Evolutionary conservation across 1,140 invertebrate genomes (phyloP), one percentile per base, ranked within the genome.

Genomic region (Pogonomyrmex californicus): DNA sequence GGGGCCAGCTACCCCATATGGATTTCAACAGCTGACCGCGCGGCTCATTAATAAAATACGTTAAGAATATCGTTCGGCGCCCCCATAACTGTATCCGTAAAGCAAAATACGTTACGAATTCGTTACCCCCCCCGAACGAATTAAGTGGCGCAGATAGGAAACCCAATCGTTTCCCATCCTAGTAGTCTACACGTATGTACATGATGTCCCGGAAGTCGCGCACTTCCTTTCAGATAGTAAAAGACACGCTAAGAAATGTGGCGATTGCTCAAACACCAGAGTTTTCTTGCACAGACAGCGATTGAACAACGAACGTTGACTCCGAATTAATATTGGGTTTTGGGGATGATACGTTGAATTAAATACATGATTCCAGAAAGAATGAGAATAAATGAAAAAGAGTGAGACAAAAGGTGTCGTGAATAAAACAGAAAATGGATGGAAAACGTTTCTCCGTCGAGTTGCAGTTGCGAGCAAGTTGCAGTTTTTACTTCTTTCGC

Each of bases 1-100:
- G 38, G 85, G 73, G 56, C 41, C 36, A 33, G 75, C 90, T 91
- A 91, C 91, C 92, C 93, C 91, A 93, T 93, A 93, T 93, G 91
- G 90, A 90, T 86, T 70, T 85, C 63, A 94, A 95, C 94, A 95
- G 94, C 94, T 95, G 94, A 95, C 93, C 91, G 89, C 88, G 79
- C 56, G 73, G 76, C 94, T 95, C 94, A 94, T 95, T 95, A 95
- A 94, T 94, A 95, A 94, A 93, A 91, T 95, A 94, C 94, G 94
- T 95, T 95, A 93, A 87, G 65, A 93, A 92, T 92, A 91, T 91
- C 90, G 79, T 63, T 85, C 71, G 76, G 63, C 75, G 75, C 90
- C 90, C 90, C 90, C 70, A 91, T 91, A 54, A 65, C 49, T 36
- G 58, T 51, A 17, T 68, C 47, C 62, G 65, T 76, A 58, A 75